Evolutionary conservation across 1,140 invertebrate species (phyloP).

Genomic region (Octopus bimaculoides): DNA sequence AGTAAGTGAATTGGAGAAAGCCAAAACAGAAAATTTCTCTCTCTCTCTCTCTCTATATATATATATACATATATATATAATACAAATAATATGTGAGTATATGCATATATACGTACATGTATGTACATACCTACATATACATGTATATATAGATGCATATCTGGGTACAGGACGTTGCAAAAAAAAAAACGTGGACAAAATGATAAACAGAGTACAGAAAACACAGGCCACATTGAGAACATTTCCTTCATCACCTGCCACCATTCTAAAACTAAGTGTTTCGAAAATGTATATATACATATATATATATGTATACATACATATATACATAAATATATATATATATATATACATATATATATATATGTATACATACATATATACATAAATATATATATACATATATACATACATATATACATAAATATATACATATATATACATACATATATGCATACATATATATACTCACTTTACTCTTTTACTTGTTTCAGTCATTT

Average conservation of each 20-base stretch:
- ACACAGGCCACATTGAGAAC: neutral
- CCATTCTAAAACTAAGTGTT: neutral
- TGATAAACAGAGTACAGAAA: neutral
- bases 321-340: neutral
- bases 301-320: neutral
- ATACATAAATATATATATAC: neutral
- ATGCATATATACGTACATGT: neutral
- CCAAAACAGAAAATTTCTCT: neutral
- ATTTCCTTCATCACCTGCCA: neutral
- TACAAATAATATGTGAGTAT: neutral
- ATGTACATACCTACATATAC: neutral
- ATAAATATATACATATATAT: neutral
- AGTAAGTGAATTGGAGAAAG: neutral
- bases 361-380: neutral
- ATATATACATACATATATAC: neutral
- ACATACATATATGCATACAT: neutral
- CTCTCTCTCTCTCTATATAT: neutral
- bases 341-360: neutral
- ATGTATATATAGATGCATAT: neutral
- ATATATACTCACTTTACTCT: too few relatives aligned
- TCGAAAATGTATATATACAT: neutral
- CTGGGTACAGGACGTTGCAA: neutral
- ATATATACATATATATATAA: neutral
- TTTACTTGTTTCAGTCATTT: too few relatives aligned
- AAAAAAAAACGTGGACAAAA: neutral